These are phyloP conservation scores for Eira barbara DNA, from an alignment of 2,113 vertebrate species.

Conservation along the genomic window DNA sequence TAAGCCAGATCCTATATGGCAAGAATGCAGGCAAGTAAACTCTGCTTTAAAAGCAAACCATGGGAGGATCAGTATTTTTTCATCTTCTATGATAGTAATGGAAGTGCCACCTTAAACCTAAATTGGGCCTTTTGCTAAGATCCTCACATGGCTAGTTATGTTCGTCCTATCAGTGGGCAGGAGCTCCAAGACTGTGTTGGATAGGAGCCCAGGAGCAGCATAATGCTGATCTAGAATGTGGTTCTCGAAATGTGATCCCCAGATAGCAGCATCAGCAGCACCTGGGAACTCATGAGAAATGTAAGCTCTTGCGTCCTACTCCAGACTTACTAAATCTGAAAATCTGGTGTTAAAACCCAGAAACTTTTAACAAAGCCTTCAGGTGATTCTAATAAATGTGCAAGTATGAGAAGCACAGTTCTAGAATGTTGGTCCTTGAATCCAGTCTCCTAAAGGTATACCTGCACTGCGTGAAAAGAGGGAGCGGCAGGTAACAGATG, in stretches of 20 bases:
- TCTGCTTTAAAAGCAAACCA: neutral
- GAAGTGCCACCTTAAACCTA: neutral
- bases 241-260: neutral
- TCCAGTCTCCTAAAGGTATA: neutral
- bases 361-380: neutral
- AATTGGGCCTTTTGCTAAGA: neutral
- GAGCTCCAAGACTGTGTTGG: neutral
- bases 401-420: neutral
- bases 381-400: too few species aligned
- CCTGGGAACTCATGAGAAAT: neutral
- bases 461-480: neutral
- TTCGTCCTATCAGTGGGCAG: neutral
- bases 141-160: neutral
- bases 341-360: neutral
- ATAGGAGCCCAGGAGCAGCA: neutral
- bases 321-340: neutral
- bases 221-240: neutral
- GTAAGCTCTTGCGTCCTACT: neutral
- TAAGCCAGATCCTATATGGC: neutral
- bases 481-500: neutral
- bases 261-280: neutral
- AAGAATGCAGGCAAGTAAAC: neutral
- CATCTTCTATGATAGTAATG: neutral
- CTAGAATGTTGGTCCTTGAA: neutral
- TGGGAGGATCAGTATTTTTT: too few species aligned